Evolutionary conservation across 2,113 vertebrate species (phyloP).

Genomic region (Tyrannus savana): DNA sequence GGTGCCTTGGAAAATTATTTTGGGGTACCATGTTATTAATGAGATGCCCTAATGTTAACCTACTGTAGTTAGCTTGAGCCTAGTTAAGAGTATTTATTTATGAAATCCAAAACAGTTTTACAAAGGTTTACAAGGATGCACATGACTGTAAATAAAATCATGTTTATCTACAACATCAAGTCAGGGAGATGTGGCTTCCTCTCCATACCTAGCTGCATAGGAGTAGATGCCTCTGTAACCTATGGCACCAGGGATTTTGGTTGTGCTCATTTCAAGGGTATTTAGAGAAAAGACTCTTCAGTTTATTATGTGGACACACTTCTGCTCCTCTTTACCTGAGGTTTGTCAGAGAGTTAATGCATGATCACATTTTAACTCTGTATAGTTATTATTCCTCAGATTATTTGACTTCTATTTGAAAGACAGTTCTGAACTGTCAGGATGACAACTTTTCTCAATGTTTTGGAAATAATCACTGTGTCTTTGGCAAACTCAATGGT

Average conservation of each 20-base stretch:
- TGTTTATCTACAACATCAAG: background rate
- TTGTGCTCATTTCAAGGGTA: background rate
- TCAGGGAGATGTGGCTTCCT: background rate
- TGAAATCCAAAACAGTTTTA: background rate
- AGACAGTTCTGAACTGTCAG: background rate
- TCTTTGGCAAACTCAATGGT: background rate
- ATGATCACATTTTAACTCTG: background rate
- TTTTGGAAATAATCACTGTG: background rate
- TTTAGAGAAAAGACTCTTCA: background rate
- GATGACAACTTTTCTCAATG: background rate
- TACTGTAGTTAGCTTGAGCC: background rate
- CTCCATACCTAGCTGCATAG: background rate
- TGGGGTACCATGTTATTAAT: background rate
- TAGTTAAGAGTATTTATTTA: background rate
- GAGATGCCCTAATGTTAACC: background rate
- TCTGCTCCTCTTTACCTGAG: background rate
- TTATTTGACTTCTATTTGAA: background rate
- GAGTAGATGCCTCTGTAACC: background rate
- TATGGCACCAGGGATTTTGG: background rate
- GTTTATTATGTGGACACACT: background rate
- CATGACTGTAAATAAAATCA: background rate
- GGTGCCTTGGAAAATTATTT: background rate
- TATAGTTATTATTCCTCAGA: background rate
- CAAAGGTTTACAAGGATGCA: background rate
- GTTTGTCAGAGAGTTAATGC: background rate